Percentiles rank a stretch among this genome's conserved stretches.
Evolutionary conservation across 2,888 invertebrate species (phyloP).

Genomic region (Spilarctia lutea): DNA sequence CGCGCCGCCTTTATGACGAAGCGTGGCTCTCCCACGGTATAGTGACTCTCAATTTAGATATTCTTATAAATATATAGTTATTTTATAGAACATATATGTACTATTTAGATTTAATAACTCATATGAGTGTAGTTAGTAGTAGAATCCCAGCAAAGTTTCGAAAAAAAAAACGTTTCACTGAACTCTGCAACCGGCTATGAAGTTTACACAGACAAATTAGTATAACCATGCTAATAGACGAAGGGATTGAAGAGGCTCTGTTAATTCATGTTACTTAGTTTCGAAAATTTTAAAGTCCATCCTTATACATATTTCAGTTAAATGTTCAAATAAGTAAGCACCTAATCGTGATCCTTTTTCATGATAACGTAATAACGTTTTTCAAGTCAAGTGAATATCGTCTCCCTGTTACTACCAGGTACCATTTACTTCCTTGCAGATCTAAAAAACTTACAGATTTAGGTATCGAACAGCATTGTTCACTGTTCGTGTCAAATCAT

Average conservation of each 20-base stretch:
- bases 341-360: not conserved
- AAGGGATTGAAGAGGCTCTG: too few relatives aligned
- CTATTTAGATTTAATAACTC: too few relatives aligned
- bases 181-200: slow-evolving; percentile 14
- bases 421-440: not conserved
- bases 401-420: not conserved
- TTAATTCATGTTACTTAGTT: not conserved
- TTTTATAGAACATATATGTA: too few relatives aligned
- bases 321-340: not conserved
- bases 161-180: not conserved
- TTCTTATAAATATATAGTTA: too few relatives aligned
- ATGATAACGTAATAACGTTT: not conserved
- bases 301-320: not conserved
- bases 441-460: too few relatives aligned
- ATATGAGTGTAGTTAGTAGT: too few relatives aligned
- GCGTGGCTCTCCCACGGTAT: too few relatives aligned
- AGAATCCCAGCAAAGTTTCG: not conserved
- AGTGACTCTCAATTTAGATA: too few relatives aligned
- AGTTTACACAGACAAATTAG: slow-evolving; percentile 24
- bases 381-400: not conserved
- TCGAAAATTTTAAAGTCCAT: not conserved
- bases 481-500: too few relatives aligned
- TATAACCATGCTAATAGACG: too few relatives aligned
- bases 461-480: too few relatives aligned
- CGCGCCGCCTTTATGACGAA: too few relatives aligned